Base-by-base conservation (phyloP, 2,113 vertebrate species). In the Channa maculata region DNA sequence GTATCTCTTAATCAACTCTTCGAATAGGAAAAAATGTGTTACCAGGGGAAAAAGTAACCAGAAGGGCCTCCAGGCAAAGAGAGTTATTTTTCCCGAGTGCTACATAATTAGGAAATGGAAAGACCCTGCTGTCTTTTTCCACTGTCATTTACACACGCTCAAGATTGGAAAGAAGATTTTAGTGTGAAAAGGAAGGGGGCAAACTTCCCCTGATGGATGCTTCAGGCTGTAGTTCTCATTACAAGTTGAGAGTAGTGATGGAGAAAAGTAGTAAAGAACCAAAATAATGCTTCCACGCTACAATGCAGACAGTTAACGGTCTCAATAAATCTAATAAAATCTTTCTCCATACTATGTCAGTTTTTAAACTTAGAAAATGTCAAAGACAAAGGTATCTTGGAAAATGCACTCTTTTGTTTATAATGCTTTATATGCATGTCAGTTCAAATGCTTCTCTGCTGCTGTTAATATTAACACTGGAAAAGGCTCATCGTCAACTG, bases 111-210 rank as follows among this genome's bases (percentile, higher is more conserved):
- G 83, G 75, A 90, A 85, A 62, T 71, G 83, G 84, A 90, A 89
- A 90, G 64, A 63, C 64, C 62, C 63, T 6, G 50, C 15, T 60
- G 59, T 57, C 48, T 69, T 78, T 78, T 66, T 63, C 82, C 84
- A 71, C 65, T 50, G 52, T 63, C 74, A 61, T 71, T 74, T 57
- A 62, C 86, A 82, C 80, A 71, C 11, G 0, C 43, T 75, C 2
- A 2, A 76, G 85, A 86, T 89, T 65, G 75, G 75, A 91, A 78
- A 79, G 75, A 58, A 79, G 85, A 91, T 89, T 24, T 89, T 74
- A 54, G 55, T 24, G 45, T 8, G 13, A 64, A 33, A 45, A 36
- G 48, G 41, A 60, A 38, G 37, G 37, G 9, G 45, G 24, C 68
- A 43, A 14, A 62, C 38, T 37, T 0, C 24, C 0, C 6, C 49